Percentiles rank a stretch among this genome's conserved stretches.
Evolutionary conservation across 2,113 vertebrate species (phyloP).

Genomic region (Cromileptes altivelis): DNA sequence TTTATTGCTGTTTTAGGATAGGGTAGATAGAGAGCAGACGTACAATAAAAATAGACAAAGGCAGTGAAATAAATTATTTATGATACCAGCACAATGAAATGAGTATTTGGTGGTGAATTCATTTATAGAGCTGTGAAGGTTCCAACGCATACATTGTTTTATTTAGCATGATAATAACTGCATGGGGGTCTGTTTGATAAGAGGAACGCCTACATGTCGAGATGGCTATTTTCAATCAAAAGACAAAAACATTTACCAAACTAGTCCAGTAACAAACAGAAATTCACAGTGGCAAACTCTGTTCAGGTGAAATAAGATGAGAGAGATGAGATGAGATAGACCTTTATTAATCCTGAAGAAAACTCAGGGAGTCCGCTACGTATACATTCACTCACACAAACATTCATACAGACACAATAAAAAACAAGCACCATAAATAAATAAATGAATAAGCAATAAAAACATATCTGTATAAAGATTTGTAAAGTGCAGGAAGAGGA

Average conservation of each 20-base stretch:
- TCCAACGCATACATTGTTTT: not conserved
- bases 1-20: not conserved
- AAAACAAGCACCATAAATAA: too few species aligned
- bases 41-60: conserved; percentile 20
- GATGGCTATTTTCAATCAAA: not conserved
- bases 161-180: not conserved
- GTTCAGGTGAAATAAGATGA: too few species aligned
- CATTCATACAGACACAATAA: too few species aligned
- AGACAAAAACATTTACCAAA: not conserved
- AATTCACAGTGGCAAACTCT: too few species aligned
- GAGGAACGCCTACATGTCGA: not conserved
- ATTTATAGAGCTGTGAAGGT: not conserved
- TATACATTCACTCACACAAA: too few species aligned
- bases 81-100: conserved; percentile 10
- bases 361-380: too few species aligned
- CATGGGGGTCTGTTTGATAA: not conserved
- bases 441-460: too few species aligned
- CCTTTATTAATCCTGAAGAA: too few species aligned
- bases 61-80: conserved; percentile 9
- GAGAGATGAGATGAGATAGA: too few species aligned
- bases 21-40: not conserved
- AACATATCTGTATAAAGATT: too few species aligned
- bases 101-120: not conserved
- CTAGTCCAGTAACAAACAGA: not conserved
- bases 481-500: too few species aligned